A percentile compares a stretch with the other conserved stretches of the same genome.
These are phyloP conservation scores for Sylvilagus floridanus DNA, from an alignment of 2,797 vertebrate genomes.

Conservation along the genomic window DNA sequence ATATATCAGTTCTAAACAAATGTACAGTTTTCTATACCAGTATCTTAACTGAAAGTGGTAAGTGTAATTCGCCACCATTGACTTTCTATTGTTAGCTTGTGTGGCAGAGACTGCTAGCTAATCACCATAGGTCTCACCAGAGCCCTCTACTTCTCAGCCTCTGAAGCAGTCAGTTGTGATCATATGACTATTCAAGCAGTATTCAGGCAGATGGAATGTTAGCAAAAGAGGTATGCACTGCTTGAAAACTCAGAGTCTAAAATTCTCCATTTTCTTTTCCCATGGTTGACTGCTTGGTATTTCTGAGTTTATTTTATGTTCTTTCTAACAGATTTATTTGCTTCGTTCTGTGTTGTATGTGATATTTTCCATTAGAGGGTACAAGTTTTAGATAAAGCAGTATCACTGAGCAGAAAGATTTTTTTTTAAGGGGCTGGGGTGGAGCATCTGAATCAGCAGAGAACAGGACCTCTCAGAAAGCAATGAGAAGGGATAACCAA, in stretches of 20 bases:
- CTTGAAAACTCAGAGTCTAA: background rate
- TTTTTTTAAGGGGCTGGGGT: too few relatives aligned
- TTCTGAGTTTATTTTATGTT: background rate
- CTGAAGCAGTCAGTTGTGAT: background rate
- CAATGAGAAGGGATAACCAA: background rate
- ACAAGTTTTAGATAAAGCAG: background rate
- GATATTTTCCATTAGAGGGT: background rate
- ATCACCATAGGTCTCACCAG: background rate
- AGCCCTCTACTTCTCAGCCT: background rate
- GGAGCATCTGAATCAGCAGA: background rate
- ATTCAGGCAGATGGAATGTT: background rate
- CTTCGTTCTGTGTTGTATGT: background rate
- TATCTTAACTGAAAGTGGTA: conserved; percentile 31
- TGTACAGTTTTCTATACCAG: background rate
- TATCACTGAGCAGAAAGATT: background rate
- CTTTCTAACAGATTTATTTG: background rate
- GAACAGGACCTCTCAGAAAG: background rate
- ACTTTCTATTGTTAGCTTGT: background rate
- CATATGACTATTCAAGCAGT: background rate
- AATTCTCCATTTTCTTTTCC: background rate
- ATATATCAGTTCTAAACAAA: background rate
- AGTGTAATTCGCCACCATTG: background rate
- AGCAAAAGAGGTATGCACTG: background rate
- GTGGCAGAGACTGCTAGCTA: background rate
- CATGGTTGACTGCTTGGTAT: background rate